Evolutionary conservation across 2,888 invertebrate genomes (phyloP), one percentile per base, ranked within the genome.

Genomic region (Chesias legatella): DNA sequence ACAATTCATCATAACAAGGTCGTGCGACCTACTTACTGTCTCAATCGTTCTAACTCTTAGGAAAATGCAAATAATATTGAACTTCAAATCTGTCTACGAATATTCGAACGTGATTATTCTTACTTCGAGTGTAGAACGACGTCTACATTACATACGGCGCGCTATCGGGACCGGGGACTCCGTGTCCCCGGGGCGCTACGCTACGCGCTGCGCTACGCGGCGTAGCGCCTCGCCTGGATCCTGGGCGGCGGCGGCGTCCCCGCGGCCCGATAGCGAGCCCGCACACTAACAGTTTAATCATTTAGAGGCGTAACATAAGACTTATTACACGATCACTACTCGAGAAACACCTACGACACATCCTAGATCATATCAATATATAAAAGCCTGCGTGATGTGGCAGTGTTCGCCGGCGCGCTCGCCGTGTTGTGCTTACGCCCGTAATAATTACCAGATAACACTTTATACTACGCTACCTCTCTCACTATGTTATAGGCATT

Each of bases 291-390:
- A 47, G 43, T 51, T 50, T 50, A 47, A 63, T 74, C 68, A 69
- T 75, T 80, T 80, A 77, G 78, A 83, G 83, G 84, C 83, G 63
- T 79, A 85, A 85, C 82, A 75, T 76, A 86, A 82, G 78, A 81
- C 80, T 82, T 81, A 83, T 76, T 79, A 85, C 77, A 86, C 81
- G 79, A 85, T 76, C 73, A 80, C 86, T 88, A 88, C 86, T 84
- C 77, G 82, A 83, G 78, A 82, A 85, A 85, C 85, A 86, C 70
- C 86, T 86, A 86, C 85, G 72, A 78, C 78, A 82, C 80, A 84
- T 86, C 84, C 86, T 86, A 88, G 86, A 88, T 86, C 86, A 88
- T 88, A 88, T 88, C 75, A 85, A 86, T 85, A 86, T 85, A 86
- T 77, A 66, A 62, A 66, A 67, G 67, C 72, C 74, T 73, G 75